Evolutionary conservation across 2,797 vertebrate species (phyloP).

Genomic region (Tragelaphus oryx): DNA sequence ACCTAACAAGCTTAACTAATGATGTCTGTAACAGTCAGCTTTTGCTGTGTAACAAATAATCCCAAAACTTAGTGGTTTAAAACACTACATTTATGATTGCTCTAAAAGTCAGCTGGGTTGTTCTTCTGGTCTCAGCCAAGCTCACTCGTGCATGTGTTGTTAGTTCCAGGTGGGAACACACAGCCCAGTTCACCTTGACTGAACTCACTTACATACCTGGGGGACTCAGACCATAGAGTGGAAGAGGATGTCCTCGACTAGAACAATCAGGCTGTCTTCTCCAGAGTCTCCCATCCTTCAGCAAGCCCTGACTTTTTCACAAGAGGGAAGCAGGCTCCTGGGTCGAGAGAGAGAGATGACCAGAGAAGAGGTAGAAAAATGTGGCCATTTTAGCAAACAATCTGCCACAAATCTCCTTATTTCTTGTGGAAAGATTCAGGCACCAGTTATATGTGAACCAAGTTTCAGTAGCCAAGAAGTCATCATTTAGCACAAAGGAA

Average conservation of each 20-base stretch:
- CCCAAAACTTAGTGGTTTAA: background rate
- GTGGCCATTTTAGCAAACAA: background rate
- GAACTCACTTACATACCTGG: background rate
- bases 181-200: background rate
- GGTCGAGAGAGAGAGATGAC: background rate
- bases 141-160: rapidly evolving
- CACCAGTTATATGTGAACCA: too few relatives aligned
- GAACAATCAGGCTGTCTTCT: background rate
- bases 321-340: background rate
- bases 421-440: background rate
- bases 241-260: background rate
- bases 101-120: background rate
- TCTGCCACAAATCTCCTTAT: background rate
- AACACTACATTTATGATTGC: background rate
- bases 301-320: background rate
- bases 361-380: background rate
- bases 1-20: background rate
- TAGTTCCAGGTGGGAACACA: background rate
- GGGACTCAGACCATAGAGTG: background rate
- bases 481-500: background rate
- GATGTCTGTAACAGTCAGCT: slow-evolving; percentile 14
- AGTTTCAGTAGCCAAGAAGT: background rate
- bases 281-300: background rate
- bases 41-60: slow-evolving; percentile 39
- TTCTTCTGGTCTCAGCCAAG: background rate